A percentile compares a stretch with the other conserved stretches of the same genome.
These are phyloP conservation scores for Cherax quadricarinatus DNA, from an alignment of 1,140 invertebrate genomes.

Conservation along the genomic window DNA sequence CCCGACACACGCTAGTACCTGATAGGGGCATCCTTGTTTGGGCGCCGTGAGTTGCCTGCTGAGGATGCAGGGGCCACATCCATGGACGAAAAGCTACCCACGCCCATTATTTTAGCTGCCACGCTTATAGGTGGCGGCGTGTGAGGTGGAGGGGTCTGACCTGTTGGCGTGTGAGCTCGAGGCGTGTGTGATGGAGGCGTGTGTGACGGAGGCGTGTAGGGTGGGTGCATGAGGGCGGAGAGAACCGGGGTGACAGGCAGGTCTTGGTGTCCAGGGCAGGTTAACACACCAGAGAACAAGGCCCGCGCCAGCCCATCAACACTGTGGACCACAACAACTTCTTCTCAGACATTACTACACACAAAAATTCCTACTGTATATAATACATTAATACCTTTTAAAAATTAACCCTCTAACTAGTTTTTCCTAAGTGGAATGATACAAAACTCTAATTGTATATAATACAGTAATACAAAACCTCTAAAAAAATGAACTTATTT, in stretches of 20 bases:
- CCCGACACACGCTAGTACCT: not conserved
- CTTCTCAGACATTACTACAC: not conserved
- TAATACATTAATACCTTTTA: too few species aligned
- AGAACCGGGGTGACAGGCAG: not conserved
- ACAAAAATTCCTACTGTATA: too few species aligned
- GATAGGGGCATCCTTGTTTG: not conserved
- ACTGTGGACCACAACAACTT: slow-evolving; percentile 6
- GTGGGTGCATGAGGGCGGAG: not conserved
- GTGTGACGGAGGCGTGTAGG: not conserved
- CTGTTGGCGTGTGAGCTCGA: not conserved
- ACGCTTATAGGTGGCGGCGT: not conserved
- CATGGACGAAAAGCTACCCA: not conserved
- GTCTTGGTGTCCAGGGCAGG: not conserved
- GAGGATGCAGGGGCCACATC: not conserved
- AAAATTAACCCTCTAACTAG: too few species aligned
- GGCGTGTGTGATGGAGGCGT: not conserved
- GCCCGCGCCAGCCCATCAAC: not conserved
- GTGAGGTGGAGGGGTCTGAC: not conserved
- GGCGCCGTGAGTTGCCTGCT: not conserved
- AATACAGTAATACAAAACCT: too few species aligned
- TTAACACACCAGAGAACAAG: not conserved
- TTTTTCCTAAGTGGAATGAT: not conserved
- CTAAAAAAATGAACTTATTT: too few species aligned
- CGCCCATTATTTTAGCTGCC: not conserved
- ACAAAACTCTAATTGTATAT: too few species aligned